Percentiles rank a stretch among this genome's conserved stretches.
phyloP scores from a whole-genome alignment of 2,888 invertebrate genomes.

The Dorcus hopei region DNA sequence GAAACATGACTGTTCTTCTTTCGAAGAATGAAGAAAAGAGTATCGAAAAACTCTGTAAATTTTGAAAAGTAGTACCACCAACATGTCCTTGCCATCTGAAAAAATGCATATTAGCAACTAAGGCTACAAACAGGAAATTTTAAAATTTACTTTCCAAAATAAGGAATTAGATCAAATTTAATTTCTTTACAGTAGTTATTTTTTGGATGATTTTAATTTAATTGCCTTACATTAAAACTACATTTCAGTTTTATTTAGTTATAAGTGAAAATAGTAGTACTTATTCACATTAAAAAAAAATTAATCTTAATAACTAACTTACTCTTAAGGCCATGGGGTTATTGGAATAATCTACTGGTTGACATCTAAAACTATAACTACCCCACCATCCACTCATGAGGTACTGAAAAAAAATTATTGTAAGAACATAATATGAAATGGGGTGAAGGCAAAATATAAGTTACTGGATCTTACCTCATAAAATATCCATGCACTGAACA shows the following conservation, averaged over 20 bases:
- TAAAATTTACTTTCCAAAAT: background rate
- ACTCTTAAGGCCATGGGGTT: conserved; percentile 68
- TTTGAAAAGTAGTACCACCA: conserved; percentile 97
- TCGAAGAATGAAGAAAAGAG: conserved; percentile 89
- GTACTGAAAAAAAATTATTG: conserved; percentile 47
- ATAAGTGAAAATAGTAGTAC: too few relatives aligned
- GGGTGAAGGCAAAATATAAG: background rate
- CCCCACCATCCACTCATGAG: conserved; percentile 65
- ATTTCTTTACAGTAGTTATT: background rate
- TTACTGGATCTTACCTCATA: conserved; percentile 58
- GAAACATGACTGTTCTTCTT: conserved; percentile 92
- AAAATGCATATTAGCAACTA: conserved; percentile 8
- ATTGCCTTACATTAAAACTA: too few relatives aligned
- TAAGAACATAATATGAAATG: background rate
- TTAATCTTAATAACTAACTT: conserved; percentile 39
- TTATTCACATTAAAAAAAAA: too few relatives aligned
- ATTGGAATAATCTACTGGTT: conserved; percentile 77
- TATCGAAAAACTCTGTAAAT: conserved; percentile 91
- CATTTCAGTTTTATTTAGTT: too few relatives aligned
- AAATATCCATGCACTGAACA: conserved; percentile 90
- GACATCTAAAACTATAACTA: conserved; percentile 72
- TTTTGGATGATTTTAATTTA: too few relatives aligned
- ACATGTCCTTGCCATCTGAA: conserved; percentile 77
- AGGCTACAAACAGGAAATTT: background rate
- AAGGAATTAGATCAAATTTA: background rate